A percentile compares a stretch with the other conserved stretches of the same genome.
phyloP scores from a whole-genome alignment of 2,888 invertebrate species.

The Mycogona germanica region DNA sequence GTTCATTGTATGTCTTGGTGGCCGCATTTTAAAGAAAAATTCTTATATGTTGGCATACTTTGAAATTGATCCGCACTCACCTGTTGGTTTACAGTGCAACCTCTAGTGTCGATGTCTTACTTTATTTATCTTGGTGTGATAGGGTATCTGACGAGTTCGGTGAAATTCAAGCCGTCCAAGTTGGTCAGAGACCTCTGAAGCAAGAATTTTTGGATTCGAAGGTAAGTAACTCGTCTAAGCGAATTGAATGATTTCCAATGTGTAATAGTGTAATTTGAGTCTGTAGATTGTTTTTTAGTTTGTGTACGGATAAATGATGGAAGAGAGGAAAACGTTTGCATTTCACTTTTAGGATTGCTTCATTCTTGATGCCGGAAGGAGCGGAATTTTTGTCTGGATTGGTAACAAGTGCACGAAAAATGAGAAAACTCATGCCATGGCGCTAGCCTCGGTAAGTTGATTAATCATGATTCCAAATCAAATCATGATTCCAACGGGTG shows the following conservation, averaged over 20 bases:
- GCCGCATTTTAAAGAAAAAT: background rate
- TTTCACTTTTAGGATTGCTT: constrained; percentile 61
- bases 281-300: no score
- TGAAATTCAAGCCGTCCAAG: constrained; percentile 48
- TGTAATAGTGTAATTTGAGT: no score
- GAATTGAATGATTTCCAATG: background rate
- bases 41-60: no score
- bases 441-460: constrained; percentile 41
- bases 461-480: no score
- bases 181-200: constrained; percentile 56
- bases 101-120: background rate
- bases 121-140: constrained; percentile 1
- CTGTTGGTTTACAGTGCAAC: no score
- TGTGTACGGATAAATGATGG: no score
- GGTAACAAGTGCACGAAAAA: constrained; percentile 58
- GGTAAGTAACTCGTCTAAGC: constrained; percentile 36
- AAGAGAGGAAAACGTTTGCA: no score
- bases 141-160: constrained; percentile 39
- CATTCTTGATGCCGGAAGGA: constrained; percentile 57
- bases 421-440: constrained; percentile 61
- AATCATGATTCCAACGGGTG: no score
- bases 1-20: background rate
- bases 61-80: no score
- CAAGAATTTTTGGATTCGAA: constrained; percentile 57
- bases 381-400: constrained; percentile 73